Conservation (phyloP, 2,797 vertebrate genomes). For the Pangasius djambal region DNA sequence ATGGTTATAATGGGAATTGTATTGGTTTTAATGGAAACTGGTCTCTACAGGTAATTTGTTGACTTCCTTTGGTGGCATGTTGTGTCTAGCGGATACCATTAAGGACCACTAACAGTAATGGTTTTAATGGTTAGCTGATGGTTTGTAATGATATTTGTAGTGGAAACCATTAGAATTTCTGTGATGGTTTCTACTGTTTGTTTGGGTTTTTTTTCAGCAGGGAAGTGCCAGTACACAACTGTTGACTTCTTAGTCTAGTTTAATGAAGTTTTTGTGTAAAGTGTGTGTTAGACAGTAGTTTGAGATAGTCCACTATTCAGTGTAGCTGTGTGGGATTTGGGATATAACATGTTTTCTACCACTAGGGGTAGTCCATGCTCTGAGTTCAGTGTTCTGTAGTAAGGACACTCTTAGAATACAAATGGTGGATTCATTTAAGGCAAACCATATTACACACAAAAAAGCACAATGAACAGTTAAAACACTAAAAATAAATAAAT, state of each 20-base stretch:
- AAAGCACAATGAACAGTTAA: neutral
- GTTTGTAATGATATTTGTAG: too few relatives aligned
- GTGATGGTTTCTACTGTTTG: too few relatives aligned
- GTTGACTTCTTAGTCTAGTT: neutral
- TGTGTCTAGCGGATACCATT: too few relatives aligned
- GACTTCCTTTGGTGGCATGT: too few relatives aligned
- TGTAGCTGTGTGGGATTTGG: neutral
- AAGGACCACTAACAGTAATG: too few relatives aligned
- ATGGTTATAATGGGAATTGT: too few relatives aligned
- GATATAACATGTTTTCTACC: neutral
- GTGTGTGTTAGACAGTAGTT: neutral
- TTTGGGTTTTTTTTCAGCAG: too few relatives aligned
- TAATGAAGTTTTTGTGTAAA: neutral
- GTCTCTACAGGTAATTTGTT: too few relatives aligned
- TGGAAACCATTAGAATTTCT: too few relatives aligned
- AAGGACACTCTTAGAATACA: neutral
- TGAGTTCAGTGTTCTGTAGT: neutral
- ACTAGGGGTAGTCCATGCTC: conserved; percentile 15
- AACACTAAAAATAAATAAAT: neutral
- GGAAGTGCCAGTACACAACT: neutral
- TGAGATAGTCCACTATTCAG: neutral
- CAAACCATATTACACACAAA: neutral
- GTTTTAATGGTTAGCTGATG: too few relatives aligned
- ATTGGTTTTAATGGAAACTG: too few relatives aligned
- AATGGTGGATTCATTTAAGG: neutral